Evolutionary conservation across 2,888 invertebrate genomes (phyloP).

Genomic region (Mylabris sibirica): DNA sequence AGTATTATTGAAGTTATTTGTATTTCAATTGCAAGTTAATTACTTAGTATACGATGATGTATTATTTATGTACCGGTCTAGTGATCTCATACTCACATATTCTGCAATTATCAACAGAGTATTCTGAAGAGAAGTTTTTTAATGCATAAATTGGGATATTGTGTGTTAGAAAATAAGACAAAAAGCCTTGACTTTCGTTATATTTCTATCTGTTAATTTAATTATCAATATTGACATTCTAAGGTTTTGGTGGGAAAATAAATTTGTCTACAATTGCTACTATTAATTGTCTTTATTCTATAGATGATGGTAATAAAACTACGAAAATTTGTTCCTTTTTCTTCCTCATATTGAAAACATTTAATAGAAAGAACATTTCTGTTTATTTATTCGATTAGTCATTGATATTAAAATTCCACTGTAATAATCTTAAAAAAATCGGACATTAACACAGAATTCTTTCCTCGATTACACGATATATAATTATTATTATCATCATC

Average conservation of each 20-base stretch:
- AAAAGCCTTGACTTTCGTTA: neutral
- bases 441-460: neutral
- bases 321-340: too few species aligned
- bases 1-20: neutral
- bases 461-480: neutral
- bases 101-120: neutral
- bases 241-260: neutral
- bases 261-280: neutral
- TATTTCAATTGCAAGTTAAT: slow-evolving; percentile 6
- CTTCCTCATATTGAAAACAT: too few species aligned
- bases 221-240: neutral
- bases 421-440: too few species aligned
- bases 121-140: neutral
- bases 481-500: too few species aligned
- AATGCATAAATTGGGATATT: too few species aligned
- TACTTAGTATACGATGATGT: neutral
- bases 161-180: too few species aligned
- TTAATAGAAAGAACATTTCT: too few species aligned
- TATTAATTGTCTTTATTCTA: too few species aligned
- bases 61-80: neutral
- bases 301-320: too few species aligned
- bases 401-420: too few species aligned
- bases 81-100: neutral
- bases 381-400: too few species aligned
- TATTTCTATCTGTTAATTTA: neutral